Percentiles rank a stretch among this genome's conserved stretches.
phyloP scores from a whole-genome alignment of 2,797 vertebrate species.

The Morus bassanus region DNA sequence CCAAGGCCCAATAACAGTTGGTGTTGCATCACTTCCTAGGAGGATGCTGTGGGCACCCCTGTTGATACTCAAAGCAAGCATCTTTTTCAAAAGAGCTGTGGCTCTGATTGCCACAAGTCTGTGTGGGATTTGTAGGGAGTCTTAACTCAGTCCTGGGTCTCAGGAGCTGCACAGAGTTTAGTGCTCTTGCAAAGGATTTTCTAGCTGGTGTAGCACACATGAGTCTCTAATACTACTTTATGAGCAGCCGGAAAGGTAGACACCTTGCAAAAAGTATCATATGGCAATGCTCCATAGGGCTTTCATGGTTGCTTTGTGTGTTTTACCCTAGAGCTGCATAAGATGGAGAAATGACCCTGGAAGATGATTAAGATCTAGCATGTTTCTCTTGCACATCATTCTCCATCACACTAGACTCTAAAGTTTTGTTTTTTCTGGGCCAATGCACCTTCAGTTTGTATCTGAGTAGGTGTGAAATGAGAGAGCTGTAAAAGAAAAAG shows the following conservation, averaged over 20 bases:
- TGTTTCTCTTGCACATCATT: not conserved
- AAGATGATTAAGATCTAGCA: not conserved
- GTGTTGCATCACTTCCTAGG: not conserved
- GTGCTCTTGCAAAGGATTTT: not conserved
- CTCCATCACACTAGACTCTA: not conserved
- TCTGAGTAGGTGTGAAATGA: not conserved
- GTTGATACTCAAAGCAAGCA: not conserved
- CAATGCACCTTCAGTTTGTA: not conserved
- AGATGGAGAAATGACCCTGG: not conserved
- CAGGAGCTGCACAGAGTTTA: not conserved
- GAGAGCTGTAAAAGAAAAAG: not conserved
- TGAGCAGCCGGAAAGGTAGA: not conserved
- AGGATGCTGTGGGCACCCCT: not conserved
- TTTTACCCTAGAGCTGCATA: not conserved
- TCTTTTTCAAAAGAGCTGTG: not conserved
- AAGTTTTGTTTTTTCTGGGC: not conserved
- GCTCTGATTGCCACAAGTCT: not conserved
- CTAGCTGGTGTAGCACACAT: not conserved
- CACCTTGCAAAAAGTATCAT: not conserved
- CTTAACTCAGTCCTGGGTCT: not conserved
- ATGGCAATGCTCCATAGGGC: not conserved
- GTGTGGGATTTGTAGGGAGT: not conserved
- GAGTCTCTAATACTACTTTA: not conserved
- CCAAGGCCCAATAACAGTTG: fast-evolving
- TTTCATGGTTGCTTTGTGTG: not conserved